phyloP scores from a whole-genome alignment of 2,113 vertebrate species.

The Brachyistius frenatus region DNA sequence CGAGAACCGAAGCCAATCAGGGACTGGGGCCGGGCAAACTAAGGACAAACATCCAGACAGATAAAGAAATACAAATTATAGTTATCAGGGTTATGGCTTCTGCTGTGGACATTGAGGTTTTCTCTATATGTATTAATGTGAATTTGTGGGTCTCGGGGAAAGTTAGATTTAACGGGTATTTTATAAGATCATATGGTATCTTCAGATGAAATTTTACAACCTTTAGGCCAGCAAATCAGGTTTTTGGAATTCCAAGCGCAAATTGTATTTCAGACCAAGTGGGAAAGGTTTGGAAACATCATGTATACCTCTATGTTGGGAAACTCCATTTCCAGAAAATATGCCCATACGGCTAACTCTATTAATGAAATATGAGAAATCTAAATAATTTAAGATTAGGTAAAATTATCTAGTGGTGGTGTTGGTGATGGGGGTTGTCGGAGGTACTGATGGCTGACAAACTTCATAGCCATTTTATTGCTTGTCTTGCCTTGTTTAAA shows the following conservation, averaged over 20 bases:
- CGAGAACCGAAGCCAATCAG: slow-evolving; percentile 95
- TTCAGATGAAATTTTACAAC: neutral
- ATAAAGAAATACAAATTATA: neutral
- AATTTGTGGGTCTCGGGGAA: neutral
- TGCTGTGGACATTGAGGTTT: neutral
- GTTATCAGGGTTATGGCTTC: neutral
- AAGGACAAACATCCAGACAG: slow-evolving; percentile 40
- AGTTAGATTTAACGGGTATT: no score
- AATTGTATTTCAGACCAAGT: neutral
- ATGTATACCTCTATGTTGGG: no score
- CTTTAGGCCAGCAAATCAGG: neutral
- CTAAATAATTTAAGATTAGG: neutral
- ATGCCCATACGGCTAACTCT: neutral
- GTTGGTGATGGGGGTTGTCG: neutral
- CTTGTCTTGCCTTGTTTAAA: no score
- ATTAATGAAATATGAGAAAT: neutral
- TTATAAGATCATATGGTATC: slow-evolving; percentile 13
- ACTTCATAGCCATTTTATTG: neutral
- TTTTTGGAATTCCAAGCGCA: neutral
- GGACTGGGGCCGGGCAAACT: slow-evolving; percentile 95
- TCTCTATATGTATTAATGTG: neutral
- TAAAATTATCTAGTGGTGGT: neutral
- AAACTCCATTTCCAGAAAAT: neutral
- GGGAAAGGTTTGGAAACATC: neutral
- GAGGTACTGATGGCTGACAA: neutral